Evolutionary conservation across 2,888 invertebrate species (phyloP).

Genomic region (Xylota sylvarum): DNA sequence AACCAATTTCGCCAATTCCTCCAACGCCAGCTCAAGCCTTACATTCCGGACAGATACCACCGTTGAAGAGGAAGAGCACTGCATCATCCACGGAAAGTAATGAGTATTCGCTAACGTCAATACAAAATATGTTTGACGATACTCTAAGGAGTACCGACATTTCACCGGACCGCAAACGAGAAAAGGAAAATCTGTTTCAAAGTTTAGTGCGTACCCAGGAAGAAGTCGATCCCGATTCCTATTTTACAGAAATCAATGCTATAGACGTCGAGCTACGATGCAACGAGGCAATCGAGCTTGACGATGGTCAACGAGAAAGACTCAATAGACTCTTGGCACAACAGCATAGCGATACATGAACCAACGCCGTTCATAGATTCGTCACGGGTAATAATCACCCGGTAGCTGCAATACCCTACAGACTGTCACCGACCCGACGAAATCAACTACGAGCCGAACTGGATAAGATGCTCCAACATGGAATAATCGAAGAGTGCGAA

Average conservation of each 20-base stretch:
- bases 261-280: constrained; percentile 3
- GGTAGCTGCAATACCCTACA: too few species aligned
- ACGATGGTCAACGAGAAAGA: neutral
- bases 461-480: too few species aligned
- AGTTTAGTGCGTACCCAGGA: neutral
- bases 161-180: neutral
- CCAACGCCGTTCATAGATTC: too few species aligned
- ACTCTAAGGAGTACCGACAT: constrained; percentile 16
- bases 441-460: too few species aligned
- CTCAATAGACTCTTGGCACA: too few species aligned
- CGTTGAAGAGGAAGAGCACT: neutral
- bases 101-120: constrained; percentile 1
- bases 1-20: neutral
- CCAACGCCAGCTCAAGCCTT: neutral
- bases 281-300: constrained; percentile 8
- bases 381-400: too few species aligned
- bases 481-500: too few species aligned
- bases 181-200: constrained; percentile 18
- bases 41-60: neutral
- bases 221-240: constrained; percentile 19
- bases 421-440: too few species aligned
- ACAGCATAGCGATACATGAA: too few species aligned
- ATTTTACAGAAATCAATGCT: constrained; percentile 14
- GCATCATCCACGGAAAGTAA: neutral
- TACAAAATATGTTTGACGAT: neutral